Percentiles rank a stretch among this genome's conserved stretches.
phyloP scores from a whole-genome alignment of 2,888 invertebrate genomes.

The Ptycholaimellus sp. region DNA sequence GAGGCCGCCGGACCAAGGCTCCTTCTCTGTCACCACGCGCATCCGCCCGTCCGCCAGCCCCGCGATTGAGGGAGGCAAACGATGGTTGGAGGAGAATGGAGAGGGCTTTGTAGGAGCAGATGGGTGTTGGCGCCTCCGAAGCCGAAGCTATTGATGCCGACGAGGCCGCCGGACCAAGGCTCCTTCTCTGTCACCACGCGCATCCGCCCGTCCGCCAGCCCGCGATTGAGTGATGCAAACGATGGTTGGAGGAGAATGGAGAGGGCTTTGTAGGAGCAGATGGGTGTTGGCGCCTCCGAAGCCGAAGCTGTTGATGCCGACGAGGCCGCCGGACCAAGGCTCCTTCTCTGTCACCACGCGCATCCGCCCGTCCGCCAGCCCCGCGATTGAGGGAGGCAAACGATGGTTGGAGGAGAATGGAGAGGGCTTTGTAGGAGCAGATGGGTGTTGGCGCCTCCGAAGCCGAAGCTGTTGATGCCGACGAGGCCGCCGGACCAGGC shows the following conservation, averaged over 20 bases:
- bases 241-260: too few relatives aligned
- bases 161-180: slow-evolving; percentile 64
- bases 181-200: too few relatives aligned
- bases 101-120: slow-evolving; percentile 15
- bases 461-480: slow-evolving; percentile 85
- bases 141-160: slow-evolving; percentile 81
- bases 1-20: slow-evolving; percentile 66
- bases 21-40: slow-evolving; percentile 60
- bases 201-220: too few relatives aligned
- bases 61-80: too few relatives aligned
- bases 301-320: slow-evolving; percentile 83
- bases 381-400: too few relatives aligned
- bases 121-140: slow-evolving; percentile 50
- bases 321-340: slow-evolving; percentile 67
- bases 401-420: too few relatives aligned
- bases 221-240: too few relatives aligned
- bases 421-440: too few relatives aligned
- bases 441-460: slow-evolving; percentile 87
- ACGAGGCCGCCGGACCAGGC: slow-evolving; percentile 72
- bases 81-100: too few relatives aligned
- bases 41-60: slow-evolving; percentile 62
- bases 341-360: slow-evolving; percentile 59
- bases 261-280: too few relatives aligned
- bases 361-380: too few relatives aligned
- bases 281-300: slow-evolving; percentile 92